Evolutionary conservation across 2,797 vertebrate species (phyloP).

Genomic region (Gastrophryne carolinensis): DNA sequence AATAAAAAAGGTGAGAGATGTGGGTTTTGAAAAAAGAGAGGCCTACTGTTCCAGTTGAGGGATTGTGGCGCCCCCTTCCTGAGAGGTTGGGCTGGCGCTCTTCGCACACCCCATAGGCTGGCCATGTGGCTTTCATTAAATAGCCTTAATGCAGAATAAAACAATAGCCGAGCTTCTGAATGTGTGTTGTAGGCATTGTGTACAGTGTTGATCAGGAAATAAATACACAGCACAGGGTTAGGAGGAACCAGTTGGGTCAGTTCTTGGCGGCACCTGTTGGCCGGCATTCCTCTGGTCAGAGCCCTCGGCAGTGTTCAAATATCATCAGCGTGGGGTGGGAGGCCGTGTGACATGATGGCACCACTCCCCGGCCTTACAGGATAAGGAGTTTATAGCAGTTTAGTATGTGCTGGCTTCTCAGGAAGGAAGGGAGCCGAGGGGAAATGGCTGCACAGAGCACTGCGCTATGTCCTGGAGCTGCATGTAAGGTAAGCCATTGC

Average conservation of each 20-base stretch:
- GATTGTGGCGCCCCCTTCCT: too few species aligned
- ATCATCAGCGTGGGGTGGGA: constrained; percentile 14
- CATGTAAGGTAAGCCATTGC: background rate
- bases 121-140: too few species aligned
- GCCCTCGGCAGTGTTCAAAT: constrained; percentile 57
- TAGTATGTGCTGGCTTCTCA: background rate
- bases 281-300: constrained; percentile 62
- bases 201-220: too few species aligned
- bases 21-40: too few species aligned
- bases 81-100: too few species aligned
- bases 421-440: constrained; percentile 14
- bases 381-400: background rate
- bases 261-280: constrained; percentile 57
- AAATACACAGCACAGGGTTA: too few species aligned
- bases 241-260: constrained; percentile 24
- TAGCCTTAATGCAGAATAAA: too few species aligned
- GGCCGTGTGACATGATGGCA: background rate
- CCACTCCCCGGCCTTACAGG: constrained; percentile 23
- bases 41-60: too few species aligned
- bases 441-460: background rate
- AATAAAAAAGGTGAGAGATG: too few species aligned
- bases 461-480: background rate
- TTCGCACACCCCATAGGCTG: too few species aligned
- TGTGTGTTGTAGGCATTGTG: too few species aligned
- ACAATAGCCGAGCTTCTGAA: too few species aligned